These are phyloP conservation scores for Chloroclysta siterata DNA, from an alignment of 2,888 invertebrate species.

Conservation along the genomic window DNA sequence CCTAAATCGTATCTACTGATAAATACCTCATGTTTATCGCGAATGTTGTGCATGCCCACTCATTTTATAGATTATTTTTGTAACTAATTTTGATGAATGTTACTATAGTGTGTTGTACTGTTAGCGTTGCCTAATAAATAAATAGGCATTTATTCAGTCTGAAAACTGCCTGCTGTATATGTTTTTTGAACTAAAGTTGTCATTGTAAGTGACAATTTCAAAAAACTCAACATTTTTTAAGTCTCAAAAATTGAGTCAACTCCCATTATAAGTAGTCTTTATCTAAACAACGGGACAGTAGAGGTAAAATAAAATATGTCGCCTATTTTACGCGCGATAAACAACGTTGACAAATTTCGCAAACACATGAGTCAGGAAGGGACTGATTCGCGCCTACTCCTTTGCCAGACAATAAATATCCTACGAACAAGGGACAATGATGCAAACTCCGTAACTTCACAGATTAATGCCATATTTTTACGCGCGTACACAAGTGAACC, in stretches of 20 bases:
- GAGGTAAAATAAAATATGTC: constrained; percentile 34
- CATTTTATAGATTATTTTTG: no score
- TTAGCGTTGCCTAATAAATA: neutral
- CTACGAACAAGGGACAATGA: constrained; percentile 67
- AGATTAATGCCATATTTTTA: constrained; percentile 79
- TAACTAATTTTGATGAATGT: no score
- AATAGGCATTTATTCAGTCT: no score
- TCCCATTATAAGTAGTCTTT: no score
- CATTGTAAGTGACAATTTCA: no score
- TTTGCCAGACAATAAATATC: constrained; percentile 68
- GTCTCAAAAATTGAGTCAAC: no score
- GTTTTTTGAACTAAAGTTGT: no score
- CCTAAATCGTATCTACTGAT: constrained; percentile 5
- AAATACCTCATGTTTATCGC: neutral
- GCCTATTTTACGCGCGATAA: constrained; percentile 47
- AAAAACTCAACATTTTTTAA: no score
- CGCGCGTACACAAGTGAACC: constrained; percentile 68
- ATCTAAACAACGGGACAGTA: no score
- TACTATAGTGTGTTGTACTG: no score
- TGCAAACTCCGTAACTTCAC: constrained; percentile 67
- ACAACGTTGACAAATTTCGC: constrained; percentile 59
- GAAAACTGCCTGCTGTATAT: no score
- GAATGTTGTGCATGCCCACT: no score
- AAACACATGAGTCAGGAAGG: constrained; percentile 57
- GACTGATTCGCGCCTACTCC: constrained; percentile 59